Conservation (phyloP, 2,888 invertebrate genomes). For the Trachelus iudaicus region DNA sequence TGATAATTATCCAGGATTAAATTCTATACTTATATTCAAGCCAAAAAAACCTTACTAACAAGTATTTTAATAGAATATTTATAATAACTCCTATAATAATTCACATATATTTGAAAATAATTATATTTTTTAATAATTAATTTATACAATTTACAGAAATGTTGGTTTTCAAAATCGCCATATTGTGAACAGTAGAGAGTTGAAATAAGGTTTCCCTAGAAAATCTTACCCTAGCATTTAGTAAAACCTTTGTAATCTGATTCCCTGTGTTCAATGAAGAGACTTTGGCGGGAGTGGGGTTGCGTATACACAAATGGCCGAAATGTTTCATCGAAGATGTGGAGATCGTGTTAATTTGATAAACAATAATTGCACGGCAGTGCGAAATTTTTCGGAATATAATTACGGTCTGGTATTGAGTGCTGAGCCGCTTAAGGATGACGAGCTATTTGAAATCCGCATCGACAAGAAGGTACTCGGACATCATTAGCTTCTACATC, state of each 20-base stretch:
- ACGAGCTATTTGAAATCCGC: conserved; percentile 86
- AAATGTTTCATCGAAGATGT: conserved; percentile 80
- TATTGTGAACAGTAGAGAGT: not conserved
- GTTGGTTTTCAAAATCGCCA: not conserved
- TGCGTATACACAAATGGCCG: conserved; percentile 40
- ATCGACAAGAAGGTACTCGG: conserved; percentile 85
- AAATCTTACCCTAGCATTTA: not conserved
- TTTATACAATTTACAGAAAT: no score
- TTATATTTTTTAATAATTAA: no score
- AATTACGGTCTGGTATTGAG: conserved; percentile 90
- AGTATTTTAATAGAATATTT: no score
- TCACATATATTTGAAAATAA: no score
- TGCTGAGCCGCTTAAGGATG: conserved; percentile 81
- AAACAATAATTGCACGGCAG: conserved; percentile 86
- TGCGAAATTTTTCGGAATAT: conserved; percentile 83
- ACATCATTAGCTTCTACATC: not conserved
- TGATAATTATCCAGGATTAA: no score
- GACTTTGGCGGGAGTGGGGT: not conserved
- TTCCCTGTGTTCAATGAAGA: not conserved
- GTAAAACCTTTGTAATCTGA: not conserved
- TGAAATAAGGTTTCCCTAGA: not conserved
- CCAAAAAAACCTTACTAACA: no score
- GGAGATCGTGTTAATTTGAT: conserved; percentile 86
- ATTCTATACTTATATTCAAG: no score
- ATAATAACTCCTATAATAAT: no score